Evolutionary conservation across 2,113 vertebrate genomes (phyloP).

Genomic region (Todiramphus saurophagus): DNA sequence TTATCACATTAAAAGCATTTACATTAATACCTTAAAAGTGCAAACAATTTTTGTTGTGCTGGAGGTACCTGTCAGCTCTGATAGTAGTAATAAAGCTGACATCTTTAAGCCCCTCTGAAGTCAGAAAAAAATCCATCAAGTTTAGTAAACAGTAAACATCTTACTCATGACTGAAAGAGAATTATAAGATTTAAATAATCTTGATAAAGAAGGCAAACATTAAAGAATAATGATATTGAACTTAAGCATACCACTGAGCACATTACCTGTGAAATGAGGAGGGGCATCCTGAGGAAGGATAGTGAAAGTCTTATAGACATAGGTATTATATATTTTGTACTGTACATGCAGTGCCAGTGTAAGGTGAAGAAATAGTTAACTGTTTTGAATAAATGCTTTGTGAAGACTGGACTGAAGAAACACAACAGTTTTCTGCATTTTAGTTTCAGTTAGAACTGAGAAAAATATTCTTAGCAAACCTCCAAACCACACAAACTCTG

Average conservation of each 20-base stretch:
- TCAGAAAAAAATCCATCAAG: neutral
- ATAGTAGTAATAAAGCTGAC: neutral
- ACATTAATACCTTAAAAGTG: neutral
- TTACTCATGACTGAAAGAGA: neutral
- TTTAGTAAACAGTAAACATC: neutral
- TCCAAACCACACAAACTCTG: neutral
- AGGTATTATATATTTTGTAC: neutral
- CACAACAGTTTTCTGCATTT: neutral
- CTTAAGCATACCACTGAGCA: neutral
- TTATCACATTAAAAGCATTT: neutral
- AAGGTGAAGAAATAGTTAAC: neutral
- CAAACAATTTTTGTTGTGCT: neutral
- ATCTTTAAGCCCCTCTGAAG: neutral
- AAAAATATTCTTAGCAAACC: neutral
- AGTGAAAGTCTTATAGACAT: neutral
- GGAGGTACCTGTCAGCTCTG: neutral
- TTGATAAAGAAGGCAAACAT: neutral
- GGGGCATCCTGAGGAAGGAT: neutral
- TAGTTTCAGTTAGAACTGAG: neutral
- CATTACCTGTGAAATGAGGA: neutral
- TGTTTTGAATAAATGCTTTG: neutral
- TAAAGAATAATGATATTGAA: neutral
- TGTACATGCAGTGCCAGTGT: neutral
- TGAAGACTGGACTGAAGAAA: neutral
- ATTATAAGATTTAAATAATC: neutral